A percentile compares a stretch with the other conserved stretches of the same genome.
phyloP scores from a whole-genome alignment of 2,888 invertebrate genomes.

The Phalera bucephala region DNA sequence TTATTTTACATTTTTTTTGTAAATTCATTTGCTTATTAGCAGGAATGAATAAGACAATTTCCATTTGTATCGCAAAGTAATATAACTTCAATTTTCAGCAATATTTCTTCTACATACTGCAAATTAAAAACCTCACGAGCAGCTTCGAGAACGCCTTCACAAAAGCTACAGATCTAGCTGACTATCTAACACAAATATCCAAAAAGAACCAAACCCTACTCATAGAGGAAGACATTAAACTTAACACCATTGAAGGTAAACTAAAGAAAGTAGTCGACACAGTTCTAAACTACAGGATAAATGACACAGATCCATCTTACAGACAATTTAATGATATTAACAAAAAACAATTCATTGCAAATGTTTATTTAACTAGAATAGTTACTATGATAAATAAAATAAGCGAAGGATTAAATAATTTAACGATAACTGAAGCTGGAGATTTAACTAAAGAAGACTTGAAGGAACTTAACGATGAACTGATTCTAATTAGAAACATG shows the following conservation, averaged over 20 bases:
- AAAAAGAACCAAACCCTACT: conserved; percentile 43
- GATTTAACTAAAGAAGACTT: conserved; percentile 37
- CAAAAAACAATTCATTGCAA: conserved; percentile 52
- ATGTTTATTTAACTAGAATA: conserved; percentile 59
- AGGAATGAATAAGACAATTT: too few relatives aligned
- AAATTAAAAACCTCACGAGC: conserved; percentile 54
- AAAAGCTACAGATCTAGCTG: conserved; percentile 43
- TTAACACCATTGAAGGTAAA: conserved; percentile 48
- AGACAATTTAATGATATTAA: conserved; percentile 53
- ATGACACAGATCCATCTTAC: conserved; percentile 47
- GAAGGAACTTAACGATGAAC: conserved; percentile 41
- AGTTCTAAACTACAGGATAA: conserved; percentile 53
- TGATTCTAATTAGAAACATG: conserved; percentile 46
- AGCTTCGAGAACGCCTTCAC: conserved; percentile 53
- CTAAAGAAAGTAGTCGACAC: conserved; percentile 48
- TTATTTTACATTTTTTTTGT: too few relatives aligned
- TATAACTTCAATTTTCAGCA: conserved; percentile 51
- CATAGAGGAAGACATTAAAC: conserved; percentile 37
- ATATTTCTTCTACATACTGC: conserved; percentile 62
- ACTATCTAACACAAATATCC: conserved; percentile 40
- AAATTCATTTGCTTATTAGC: too few relatives aligned
- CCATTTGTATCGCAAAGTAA: too few relatives aligned
- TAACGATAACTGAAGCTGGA: conserved; percentile 33
- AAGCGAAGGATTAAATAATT: conserved; percentile 36
- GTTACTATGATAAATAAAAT: conserved; percentile 59